Evolutionary conservation across 2,113 vertebrate species (phyloP).

Genomic region (Trichechus manatus): DNA sequence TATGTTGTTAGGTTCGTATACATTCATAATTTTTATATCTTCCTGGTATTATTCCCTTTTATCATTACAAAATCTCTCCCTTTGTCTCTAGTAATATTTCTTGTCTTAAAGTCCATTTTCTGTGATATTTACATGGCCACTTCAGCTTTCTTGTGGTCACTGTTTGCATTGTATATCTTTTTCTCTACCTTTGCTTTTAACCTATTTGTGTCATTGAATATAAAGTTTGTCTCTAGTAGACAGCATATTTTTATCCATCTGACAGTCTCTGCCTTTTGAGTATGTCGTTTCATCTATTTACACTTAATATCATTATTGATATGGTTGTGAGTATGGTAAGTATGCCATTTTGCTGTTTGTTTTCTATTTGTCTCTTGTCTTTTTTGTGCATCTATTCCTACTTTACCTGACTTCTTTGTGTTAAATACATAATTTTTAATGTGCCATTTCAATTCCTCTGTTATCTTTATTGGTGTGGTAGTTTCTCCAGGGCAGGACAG

Average conservation of each 20-base stretch:
- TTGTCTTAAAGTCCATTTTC: neutral
- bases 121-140: neutral
- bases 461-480: neutral
- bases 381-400: neutral
- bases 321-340: too few relatives aligned
- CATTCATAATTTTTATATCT: neutral
- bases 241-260: neutral
- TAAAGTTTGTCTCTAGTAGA: neutral
- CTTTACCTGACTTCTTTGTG: neutral
- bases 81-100: neutral
- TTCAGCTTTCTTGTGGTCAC: neutral
- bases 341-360: neutral
- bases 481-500: too few relatives aligned
- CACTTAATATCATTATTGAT: neutral
- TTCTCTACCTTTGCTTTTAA: neutral
- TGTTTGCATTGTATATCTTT: neutral
- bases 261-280: neutral
- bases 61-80: neutral
- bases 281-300: neutral
- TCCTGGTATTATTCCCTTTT: neutral
- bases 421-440: neutral
- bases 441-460: neutral
- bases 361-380: neutral
- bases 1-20: neutral
- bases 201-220: neutral